Conservation (phyloP, 37 sponge, comb jelly and placozoan species). For the Ephydatia muelleri region DNA sequence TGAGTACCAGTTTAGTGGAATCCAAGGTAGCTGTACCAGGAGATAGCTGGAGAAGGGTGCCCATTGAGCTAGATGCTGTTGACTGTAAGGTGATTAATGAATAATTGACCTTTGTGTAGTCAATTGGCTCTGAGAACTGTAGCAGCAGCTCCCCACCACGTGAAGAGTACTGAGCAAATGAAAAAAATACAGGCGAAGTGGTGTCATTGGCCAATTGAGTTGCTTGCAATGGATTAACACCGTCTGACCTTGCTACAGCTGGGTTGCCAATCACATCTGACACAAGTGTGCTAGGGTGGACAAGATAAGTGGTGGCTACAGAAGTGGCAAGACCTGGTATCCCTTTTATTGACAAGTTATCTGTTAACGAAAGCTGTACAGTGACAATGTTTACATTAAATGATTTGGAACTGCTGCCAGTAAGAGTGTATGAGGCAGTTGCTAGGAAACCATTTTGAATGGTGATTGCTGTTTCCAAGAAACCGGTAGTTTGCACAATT, state of each 20-base stretch:
- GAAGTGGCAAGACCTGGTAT: slow-evolving; percentile 62
- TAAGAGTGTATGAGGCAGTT: slow-evolving; percentile 54
- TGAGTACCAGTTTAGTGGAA: slow-evolving; percentile 16
- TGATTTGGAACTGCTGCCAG: slow-evolving; percentile 42
- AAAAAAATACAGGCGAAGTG: slow-evolving; percentile 61
- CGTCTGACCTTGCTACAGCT: slow-evolving; percentile 55
- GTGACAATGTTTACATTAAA: slow-evolving; percentile 42
- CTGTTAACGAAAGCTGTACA: slow-evolving; percentile 31
- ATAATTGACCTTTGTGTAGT: slow-evolving; percentile 60
- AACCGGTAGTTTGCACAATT: slow-evolving; percentile 16
- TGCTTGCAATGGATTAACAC: slow-evolving; percentile 70
- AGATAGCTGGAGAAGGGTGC: slow-evolving; percentile 41
- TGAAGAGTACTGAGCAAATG: slow-evolving; percentile 59
- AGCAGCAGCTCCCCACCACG: slow-evolving; percentile 53
- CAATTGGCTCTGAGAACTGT: slow-evolving; percentile 83
- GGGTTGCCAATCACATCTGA: slow-evolving; percentile 63
- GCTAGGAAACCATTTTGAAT: slow-evolving; percentile 57
- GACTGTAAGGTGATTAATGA: slow-evolving; percentile 74
- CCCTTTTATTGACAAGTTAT: slow-evolving; percentile 60
- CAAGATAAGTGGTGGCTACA: slow-evolving; percentile 61
- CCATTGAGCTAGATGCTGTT: slow-evolving; percentile 3
- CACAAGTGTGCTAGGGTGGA: slow-evolving; percentile 56
- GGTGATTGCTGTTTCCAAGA: slow-evolving; percentile 48
- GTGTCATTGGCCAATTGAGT: slow-evolving; percentile 57
- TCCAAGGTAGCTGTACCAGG: slow-evolving; percentile 50